Evolutionary conservation across 2,888 invertebrate species (phyloP).

Genomic region (Dendrolimus houi): DNA sequence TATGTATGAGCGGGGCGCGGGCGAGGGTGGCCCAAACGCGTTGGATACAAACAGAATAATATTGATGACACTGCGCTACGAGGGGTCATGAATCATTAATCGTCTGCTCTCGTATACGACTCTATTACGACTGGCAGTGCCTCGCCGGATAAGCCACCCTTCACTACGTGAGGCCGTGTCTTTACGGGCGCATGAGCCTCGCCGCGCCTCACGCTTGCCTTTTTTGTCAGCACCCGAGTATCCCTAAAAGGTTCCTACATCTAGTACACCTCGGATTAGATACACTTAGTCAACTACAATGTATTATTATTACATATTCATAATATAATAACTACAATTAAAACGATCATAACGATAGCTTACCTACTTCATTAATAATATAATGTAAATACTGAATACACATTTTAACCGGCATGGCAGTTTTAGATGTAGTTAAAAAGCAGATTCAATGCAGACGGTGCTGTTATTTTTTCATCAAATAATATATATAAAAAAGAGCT

Average conservation of each 20-base stretch:
- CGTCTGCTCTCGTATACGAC: conserved; percentile 71
- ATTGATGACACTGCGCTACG: conserved; percentile 75
- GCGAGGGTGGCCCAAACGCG: conserved; percentile 70
- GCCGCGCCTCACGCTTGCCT: conserved; percentile 10
- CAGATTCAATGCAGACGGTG: too few species aligned
- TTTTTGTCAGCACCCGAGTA: conserved; percentile 14
- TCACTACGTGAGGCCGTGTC: conserved; percentile 35
- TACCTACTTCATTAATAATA: too few species aligned
- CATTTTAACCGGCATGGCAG: too few species aligned
- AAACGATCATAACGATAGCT: too few species aligned
- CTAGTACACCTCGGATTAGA: conserved; percentile 6
- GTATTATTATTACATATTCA: too few species aligned
- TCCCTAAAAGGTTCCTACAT: neutral
- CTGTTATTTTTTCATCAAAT: too few species aligned
- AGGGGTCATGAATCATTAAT: conserved; percentile 77
- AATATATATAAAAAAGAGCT: too few species aligned
- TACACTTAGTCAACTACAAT: too few species aligned
- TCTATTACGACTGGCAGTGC: conserved; percentile 63
- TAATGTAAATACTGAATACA: too few species aligned
- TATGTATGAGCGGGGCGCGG: conserved; percentile 74
- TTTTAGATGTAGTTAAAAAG: too few species aligned
- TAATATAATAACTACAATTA: too few species aligned
- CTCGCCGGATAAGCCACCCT: conserved; percentile 67
- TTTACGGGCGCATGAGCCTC: conserved; percentile 1
- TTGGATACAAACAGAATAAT: conserved; percentile 76